A percentile compares a stretch with the other conserved stretches of the same genome.
phyloP scores from a whole-genome alignment of 2,113 vertebrate species.

The Antennarius striatus region DNA sequence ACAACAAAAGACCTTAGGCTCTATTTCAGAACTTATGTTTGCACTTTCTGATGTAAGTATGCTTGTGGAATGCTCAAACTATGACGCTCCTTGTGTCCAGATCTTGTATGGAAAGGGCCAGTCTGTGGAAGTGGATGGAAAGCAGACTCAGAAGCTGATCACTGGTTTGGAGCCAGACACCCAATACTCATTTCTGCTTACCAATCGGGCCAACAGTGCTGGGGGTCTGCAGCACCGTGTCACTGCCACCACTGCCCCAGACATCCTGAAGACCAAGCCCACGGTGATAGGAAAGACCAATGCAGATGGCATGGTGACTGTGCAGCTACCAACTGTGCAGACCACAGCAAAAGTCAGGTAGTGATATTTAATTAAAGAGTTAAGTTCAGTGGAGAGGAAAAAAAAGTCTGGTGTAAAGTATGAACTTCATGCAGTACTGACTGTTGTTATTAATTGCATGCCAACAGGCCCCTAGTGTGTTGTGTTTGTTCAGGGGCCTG shows the following conservation, averaged over 20 bases:
- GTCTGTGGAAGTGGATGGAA: constrained; percentile 93
- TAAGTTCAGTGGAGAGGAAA: not conserved
- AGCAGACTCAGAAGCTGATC: constrained; percentile 92
- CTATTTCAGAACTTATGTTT: too few relatives aligned
- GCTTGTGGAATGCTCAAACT: not conserved
- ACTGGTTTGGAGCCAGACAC: constrained; percentile 93
- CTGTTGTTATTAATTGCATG: too few relatives aligned
- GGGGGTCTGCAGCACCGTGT: constrained; percentile 95
- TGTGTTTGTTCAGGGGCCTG: too few relatives aligned
- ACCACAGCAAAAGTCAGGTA: constrained; percentile 92
- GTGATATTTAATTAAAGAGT: constrained; percentile 36
- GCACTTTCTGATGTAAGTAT: too few relatives aligned
- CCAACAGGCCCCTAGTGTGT: too few relatives aligned
- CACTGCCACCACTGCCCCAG: constrained; percentile 90
- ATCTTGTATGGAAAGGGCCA: constrained; percentile 95
- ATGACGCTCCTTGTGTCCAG: constrained; percentile 65
- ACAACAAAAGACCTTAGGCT: too few relatives aligned
- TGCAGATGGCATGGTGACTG: constrained; percentile 93
- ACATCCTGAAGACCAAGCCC: constrained; percentile 92
- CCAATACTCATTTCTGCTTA: constrained; percentile 93
- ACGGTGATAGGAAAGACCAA: constrained; percentile 93
- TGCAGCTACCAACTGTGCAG: constrained; percentile 91
- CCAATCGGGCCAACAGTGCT: constrained; percentile 93
- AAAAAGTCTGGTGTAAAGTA: not conserved
- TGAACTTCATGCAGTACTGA: not conserved